Base-by-base conservation (phyloP, 1,140 invertebrate genomes). In the Hylaeus volcanicus region DNA sequence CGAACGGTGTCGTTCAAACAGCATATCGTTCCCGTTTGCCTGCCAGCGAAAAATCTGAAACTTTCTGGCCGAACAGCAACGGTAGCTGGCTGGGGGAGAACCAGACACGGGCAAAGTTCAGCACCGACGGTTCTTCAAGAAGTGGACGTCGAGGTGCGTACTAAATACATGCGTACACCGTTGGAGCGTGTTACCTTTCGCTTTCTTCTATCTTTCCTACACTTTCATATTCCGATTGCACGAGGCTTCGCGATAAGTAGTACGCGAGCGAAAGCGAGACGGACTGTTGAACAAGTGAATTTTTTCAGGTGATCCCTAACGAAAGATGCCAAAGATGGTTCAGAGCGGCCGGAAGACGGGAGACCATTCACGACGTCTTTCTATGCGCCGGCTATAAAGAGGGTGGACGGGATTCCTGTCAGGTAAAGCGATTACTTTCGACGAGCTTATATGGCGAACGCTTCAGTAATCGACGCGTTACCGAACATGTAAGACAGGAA, bases 321-420 rank as follows among this genome's bases (percentile, higher is more conserved):
- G 96, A 98, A 88, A 94, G 97, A 71, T 99, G 98, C 89, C 98
- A 98, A 92, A 92, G 96, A 58, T 98, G 98, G 98, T 99, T 98
- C 91, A 94, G 96, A 74, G 96, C 97, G 15, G 98, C 98, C 0
- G 98, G 98, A 8, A 94, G 98, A 70, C 94, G 97, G 58, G 98
- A 98, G 93, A 97, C 96, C 1, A 98, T 99, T 83, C 97, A 98
- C 82, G 97, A 98, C 85, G 98, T 98, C 1, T 98, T 99, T 91
- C 94, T 98, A 0, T 99, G 98, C 91, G 98, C 98, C 4, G 98
- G 98, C 45, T 98, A 98, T 81, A 97, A 98, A 91, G 96, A 98
- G 94, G 96, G 96, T 14, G 96, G 96, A 3, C 90, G 96, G 71
- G 96, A 96, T 89, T 96, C 95, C 39, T 96, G 96, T 86, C 95